Conservation (phyloP, 1,140 invertebrate species). For the Bilobella aurantiaca region DNA sequence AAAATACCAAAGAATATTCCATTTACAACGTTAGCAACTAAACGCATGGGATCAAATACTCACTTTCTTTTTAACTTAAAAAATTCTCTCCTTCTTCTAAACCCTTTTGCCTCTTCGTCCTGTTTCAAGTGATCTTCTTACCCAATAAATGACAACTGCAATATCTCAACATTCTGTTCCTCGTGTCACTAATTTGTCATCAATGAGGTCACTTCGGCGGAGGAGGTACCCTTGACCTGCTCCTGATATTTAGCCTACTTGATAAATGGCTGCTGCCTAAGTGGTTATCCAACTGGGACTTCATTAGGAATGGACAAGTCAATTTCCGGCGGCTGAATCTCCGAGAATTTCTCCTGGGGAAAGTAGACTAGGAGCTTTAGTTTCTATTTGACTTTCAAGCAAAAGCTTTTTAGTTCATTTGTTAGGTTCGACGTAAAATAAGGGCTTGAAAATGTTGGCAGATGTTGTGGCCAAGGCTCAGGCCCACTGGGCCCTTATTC, state of each 20-base stretch:
- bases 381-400: too few species aligned
- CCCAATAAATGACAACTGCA: constrained; percentile 6
- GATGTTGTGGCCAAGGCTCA: background rate
- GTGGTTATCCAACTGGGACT: too few species aligned
- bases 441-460: background rate
- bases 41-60: constrained; percentile 4
- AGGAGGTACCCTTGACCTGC: too few species aligned
- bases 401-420: too few species aligned
- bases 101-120: background rate
- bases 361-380: too few species aligned
- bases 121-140: background rate
- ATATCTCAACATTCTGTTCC: too few species aligned
- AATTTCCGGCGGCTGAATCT: background rate
- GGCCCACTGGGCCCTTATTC: background rate
- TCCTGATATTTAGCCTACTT: too few species aligned
- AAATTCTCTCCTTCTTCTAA: background rate
- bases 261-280: too few species aligned
- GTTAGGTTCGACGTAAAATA: too few species aligned
- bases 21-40: background rate
- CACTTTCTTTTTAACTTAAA: too few species aligned
- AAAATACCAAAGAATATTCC: background rate
- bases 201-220: too few species aligned
- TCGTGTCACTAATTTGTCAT: too few species aligned
- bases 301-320: background rate
- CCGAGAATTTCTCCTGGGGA: background rate